Evolutionary conservation across 2,113 vertebrate species (phyloP), one percentile per base, ranked within the genome.

Genomic region (Zosterops lateralis): DNA sequence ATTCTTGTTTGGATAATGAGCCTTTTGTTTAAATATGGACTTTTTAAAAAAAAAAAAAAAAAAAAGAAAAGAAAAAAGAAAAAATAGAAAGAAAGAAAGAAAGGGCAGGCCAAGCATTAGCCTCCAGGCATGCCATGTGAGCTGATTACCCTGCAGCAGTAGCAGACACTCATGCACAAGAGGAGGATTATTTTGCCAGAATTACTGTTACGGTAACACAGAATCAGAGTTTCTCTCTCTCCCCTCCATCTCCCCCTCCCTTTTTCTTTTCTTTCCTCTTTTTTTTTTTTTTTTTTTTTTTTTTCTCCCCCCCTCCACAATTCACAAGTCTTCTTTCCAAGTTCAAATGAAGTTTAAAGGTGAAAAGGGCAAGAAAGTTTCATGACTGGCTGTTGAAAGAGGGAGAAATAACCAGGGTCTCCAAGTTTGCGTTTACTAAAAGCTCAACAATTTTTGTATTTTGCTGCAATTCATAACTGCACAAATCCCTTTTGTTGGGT

Each of bases 1-100:
- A 97, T 98, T 98, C 98, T 98, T 98, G 97, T 98, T 98, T 97
- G 97, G 98, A 99, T 98, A 98, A 99, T 98, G 97, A 96, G 95
- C 97, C 98, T 98, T 98, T 98, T 99, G 98, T 98, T 98, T 98
- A 98, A 98, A 89, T 97, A 97, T 92, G 97, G 88, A 97, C 95
- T 78, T 67, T 15, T 38, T 38, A 10, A 38, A 44, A 36, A 36
- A 67, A 73, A 71, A 26, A n/a, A 31, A 67, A 36, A 36, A 67
- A 73, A 71, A 26, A 31, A 31, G 62, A 68, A 67, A 51, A n/a
- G 38, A 38, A 67, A 68, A 71, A 44, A 50, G 48, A 53, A 25
- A 31, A 5, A 28, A 22, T 36, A 65, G 38, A 25, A 32, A n/a
- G 66, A 42, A 32, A n/a, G 66, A 42, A 89, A 67, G 87, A 68